Evolutionary conservation across 2,888 invertebrate species (phyloP).

Genomic region (Pseudococcus viburni): DNA sequence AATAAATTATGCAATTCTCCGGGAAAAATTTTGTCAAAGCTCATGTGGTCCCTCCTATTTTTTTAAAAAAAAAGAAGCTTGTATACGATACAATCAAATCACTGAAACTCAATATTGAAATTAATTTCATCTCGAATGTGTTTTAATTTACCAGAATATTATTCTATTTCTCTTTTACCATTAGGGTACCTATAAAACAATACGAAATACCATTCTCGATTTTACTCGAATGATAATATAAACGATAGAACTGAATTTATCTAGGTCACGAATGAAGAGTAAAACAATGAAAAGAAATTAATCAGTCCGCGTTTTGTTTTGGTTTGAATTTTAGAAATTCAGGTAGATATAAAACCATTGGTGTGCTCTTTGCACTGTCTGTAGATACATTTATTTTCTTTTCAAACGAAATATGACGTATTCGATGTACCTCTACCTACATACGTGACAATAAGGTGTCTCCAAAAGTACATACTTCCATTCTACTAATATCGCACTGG

Average conservation of each 20-base stretch:
- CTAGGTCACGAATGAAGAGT: not conserved
- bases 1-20: no score
- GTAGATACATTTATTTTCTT: not conserved
- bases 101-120: no score
- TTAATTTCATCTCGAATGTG: no score
- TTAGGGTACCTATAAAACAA: no score
- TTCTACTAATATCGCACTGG: not conserved
- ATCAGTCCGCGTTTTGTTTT: not conserved
- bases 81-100: no score
- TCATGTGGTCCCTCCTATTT: no score
- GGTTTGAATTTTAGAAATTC: not conserved
- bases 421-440: not conserved
- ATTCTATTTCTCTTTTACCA: not conserved
- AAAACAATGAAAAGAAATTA: slow-evolving; percentile 6
- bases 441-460: not conserved
- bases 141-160: no score
- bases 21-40: no score
- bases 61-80: no score
- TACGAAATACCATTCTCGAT: not conserved
- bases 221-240: not conserved
- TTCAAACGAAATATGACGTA: not conserved
- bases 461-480: not conserved
- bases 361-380: not conserved
- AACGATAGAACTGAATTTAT: slow-evolving; percentile 3
- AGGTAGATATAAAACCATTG: not conserved